phyloP scores from a whole-genome alignment of 92 coral and sea anemone species.

The Meandrina meandrites region DNA sequence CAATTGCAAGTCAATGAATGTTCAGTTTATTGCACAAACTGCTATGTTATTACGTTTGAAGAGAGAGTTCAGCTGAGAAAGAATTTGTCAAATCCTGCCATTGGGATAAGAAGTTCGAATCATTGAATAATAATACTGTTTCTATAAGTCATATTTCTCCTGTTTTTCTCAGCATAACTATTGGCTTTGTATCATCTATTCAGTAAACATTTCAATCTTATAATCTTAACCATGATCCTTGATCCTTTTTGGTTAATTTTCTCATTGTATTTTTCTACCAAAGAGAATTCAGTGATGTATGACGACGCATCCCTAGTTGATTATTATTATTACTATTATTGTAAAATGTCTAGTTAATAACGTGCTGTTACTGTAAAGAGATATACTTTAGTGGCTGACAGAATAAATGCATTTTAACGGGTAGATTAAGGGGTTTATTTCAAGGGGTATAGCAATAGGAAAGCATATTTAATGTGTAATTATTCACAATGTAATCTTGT shows the following conservation, averaged over 20 bases:
- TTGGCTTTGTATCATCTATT: not conserved
- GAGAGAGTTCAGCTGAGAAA: not conserved
- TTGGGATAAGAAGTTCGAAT: constrained; percentile 10
- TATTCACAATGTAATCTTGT: not conserved
- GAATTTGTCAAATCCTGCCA: constrained; percentile 22
- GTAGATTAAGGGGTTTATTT: constrained; percentile 27
- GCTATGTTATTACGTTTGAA: not conserved
- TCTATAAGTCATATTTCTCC: not conserved
- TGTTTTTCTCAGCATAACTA: not conserved
- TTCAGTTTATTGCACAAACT: not conserved
- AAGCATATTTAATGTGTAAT: constrained; percentile 39
- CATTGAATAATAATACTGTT: too few relatives aligned
- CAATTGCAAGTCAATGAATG: not conserved
- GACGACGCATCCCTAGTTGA: not conserved
- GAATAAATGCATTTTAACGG: not conserved
- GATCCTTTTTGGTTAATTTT: not conserved
- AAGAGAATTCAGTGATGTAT: not conserved
- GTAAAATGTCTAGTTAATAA: not conserved
- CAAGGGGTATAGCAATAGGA: not conserved
- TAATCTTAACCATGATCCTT: too few relatives aligned
- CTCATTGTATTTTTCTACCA: too few relatives aligned
- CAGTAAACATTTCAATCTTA: too few relatives aligned
- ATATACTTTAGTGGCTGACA: not conserved
- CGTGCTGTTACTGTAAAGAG: not conserved
- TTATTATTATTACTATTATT: not conserved